phyloP scores from a whole-genome alignment of 2,113 vertebrate genomes.

The Hydropotes inermis region DNA sequence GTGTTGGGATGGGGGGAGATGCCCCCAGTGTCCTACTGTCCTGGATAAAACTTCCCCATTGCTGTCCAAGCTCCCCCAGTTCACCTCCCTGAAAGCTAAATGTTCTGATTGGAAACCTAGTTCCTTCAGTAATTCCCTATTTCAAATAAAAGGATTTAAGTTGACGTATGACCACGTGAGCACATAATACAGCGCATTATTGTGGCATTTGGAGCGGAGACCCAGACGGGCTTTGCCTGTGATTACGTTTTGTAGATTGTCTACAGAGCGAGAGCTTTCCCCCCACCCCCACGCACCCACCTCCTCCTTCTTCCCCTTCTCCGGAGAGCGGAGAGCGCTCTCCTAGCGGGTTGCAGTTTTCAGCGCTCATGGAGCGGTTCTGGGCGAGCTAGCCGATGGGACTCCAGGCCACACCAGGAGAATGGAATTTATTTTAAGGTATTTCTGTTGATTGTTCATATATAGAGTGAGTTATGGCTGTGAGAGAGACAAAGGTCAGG shows the following conservation, averaged over 20 bases:
- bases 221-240: conserved; percentile 89
- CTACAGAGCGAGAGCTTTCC: conserved; percentile 85
- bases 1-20: not conserved
- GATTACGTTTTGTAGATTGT: conserved; percentile 91
- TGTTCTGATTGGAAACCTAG: conserved; percentile 82
- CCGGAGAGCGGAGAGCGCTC: conserved; percentile 80
- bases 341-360: conserved; percentile 81
- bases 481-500: conserved; percentile 92
- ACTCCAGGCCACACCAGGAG: conserved; percentile 86
- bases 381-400: conserved; percentile 82
- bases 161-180: conserved; percentile 98
- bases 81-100: conserved; percentile 59
- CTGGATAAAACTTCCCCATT: conserved; percentile 64
- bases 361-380: conserved; percentile 83
- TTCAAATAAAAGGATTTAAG: conserved; percentile 98
- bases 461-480: conserved; percentile 93
- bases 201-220: conserved; percentile 93
- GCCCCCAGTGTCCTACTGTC: conserved; percentile 25
- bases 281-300: conserved; percentile 77
- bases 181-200: conserved; percentile 93
- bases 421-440: conserved; percentile 99
- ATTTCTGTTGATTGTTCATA: conserved; percentile 99
- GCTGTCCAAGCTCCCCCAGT: conserved; percentile 57
- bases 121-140: conserved; percentile 94
- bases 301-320: conserved; percentile 77